A percentile compares a stretch with the other conserved stretches of the same genome.
Conservation (phyloP, 1,140 invertebrate species). For the Orius insidiosus region DNA sequence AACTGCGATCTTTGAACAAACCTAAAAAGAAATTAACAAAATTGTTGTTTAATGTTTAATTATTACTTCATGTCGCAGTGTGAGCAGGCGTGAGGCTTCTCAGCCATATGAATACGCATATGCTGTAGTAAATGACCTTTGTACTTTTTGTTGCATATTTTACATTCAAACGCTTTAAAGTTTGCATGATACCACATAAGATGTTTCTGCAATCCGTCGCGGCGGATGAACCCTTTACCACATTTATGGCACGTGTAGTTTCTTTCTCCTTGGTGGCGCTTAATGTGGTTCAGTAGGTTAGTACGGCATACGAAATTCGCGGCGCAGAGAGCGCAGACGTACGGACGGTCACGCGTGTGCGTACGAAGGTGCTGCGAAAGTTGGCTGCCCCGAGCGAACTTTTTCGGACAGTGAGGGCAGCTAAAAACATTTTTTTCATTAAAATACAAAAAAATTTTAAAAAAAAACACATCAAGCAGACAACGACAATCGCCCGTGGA, state of each 20-base stretch:
- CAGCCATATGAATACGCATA: conserved; percentile 25
- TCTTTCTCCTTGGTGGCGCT: conserved; percentile 32
- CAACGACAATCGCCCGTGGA: background rate
- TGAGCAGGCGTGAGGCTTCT: conserved; percentile 23
- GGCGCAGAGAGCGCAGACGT: conserved; percentile 32
- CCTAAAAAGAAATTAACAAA: background rate
- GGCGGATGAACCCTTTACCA: conserved; percentile 50
- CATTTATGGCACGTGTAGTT: conserved; percentile 22
- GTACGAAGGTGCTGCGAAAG: conserved; percentile 20
- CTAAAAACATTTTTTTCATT: too few species aligned
- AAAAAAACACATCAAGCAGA: background rate
- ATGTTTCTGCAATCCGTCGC: conserved; percentile 63
- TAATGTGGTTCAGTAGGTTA: conserved; percentile 39
- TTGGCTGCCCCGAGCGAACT: conserved; percentile 23
- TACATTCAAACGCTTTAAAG: conserved; percentile 66
- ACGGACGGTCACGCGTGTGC: conserved; percentile 20
- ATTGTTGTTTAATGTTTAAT: background rate
- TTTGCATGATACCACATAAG: conserved; percentile 55
- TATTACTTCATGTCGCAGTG: conserved; percentile 15
- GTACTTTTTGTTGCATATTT: conserved; percentile 57
- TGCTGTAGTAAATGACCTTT: conserved; percentile 40
- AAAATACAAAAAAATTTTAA: too few species aligned
- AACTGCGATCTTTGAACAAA: conserved; percentile 37
- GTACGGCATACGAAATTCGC: conserved; percentile 38
- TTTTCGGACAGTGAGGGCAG: conserved; percentile 27